phyloP scores from a whole-genome alignment of 2,888 invertebrate species.

The Hypomecis punctinalis region DNA sequence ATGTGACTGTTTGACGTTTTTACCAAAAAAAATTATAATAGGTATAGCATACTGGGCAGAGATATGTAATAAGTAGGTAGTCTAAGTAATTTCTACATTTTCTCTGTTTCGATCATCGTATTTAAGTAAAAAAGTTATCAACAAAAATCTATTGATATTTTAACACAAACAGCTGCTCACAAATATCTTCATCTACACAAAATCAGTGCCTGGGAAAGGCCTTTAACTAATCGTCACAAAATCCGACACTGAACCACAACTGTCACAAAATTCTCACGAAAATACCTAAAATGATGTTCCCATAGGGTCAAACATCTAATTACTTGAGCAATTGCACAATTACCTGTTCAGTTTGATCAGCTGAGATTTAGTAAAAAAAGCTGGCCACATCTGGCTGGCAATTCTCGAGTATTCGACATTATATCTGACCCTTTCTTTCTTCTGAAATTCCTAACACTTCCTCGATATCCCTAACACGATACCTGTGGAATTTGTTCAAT shows the following conservation, averaged over 20 bases:
- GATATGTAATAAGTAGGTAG: too few species aligned
- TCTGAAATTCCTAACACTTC: too few species aligned
- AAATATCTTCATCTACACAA: constrained; percentile 1
- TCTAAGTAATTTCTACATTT: too few species aligned
- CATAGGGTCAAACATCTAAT: constrained; percentile 45
- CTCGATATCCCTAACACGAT: too few species aligned
- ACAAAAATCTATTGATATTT: too few species aligned
- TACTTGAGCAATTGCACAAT: constrained; percentile 60
- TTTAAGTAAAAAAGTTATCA: too few species aligned
- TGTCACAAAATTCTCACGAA: constrained; percentile 68
- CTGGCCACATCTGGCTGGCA: constrained; percentile 54
- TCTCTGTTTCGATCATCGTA: too few species aligned
- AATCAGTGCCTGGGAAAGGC: constrained; percentile 15
- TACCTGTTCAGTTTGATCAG: constrained; percentile 52
- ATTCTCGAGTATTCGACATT: not conserved
- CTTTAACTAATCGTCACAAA: constrained; percentile 19
- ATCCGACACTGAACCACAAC: constrained; percentile 62
- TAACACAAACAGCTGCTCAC: not conserved
- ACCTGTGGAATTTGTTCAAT: too few species aligned
- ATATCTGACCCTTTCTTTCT: not conserved
- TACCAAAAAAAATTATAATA: too few species aligned
- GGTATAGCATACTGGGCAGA: too few species aligned
- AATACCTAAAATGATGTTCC: constrained; percentile 44
- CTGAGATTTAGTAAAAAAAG: constrained; percentile 70
- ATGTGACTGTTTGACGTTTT: too few species aligned